Evolutionary conservation across 2,888 invertebrate species (phyloP), one percentile per base, ranked within the genome.

Genomic region (Zootermopsis nevadensis): DNA sequence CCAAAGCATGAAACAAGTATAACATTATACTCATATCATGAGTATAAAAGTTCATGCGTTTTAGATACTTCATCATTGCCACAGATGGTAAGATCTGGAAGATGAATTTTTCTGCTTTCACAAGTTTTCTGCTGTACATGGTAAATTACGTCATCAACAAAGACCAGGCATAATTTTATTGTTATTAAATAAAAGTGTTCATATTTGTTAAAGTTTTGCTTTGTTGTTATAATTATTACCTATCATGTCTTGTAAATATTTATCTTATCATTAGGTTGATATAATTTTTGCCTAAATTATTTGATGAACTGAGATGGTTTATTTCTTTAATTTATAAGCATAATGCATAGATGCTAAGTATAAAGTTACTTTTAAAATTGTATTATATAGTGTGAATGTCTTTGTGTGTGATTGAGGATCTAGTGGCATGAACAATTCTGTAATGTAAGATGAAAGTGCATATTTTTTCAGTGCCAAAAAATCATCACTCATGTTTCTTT

Each of bases 401-500:
- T 69, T 2, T 69, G 38, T 74, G 74, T 74, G n/a, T 74, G 72
- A 35, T 38, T 60, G 60, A 38, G 3, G 8, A 38, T 27, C 12
- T 74, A n/a, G 38, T 74, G 30, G 31, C 3, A n/a, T 22, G 74
- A 31, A 19, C 1, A 74, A 38, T 38, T n/a, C 22, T 24, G 38
- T 74, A 74, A 30, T 69, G 69, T 69, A 74, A 38, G 1, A 38
- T 33, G 19, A 38, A 74, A 74, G 7, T 24, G n/a, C 4, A 74
- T 38, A 38, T 38, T 74, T 74, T 74, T n/a, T 38, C 74, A 74
- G 74, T 74, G 74, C 74, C 74, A 74, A 74, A 35, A 33, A 42
- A 74, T 35, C 74, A 24, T 74, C 35, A 38, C n/a, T 74, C n/a
- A 74, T 74, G 35, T 38, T 35, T 69, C n/a, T 74, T 72, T 74